Base-by-base conservation (phyloP, 2,113 vertebrate genomes). In the Craseonycteris thonglongyai region DNA sequence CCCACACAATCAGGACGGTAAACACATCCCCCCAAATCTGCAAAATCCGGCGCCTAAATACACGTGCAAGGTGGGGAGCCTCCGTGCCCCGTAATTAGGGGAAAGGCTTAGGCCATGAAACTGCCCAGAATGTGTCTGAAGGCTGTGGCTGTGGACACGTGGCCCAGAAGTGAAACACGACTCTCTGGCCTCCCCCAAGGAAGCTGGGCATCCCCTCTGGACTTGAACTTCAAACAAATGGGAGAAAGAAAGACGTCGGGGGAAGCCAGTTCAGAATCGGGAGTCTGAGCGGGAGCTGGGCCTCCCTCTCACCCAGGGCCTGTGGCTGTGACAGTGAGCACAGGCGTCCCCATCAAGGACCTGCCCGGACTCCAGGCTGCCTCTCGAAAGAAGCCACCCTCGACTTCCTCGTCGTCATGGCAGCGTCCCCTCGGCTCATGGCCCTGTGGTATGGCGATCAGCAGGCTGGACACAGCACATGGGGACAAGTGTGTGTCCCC, bases 11-110 rank as follows among this genome's bases (percentile, higher is more conserved):
- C 1, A 2, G 42, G 35, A 0, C 0, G 4, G 49, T 13, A 2
- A 3, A 7, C 26, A 22, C 1, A 5, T 3, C 10, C 1, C 5
- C 38, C 49, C 0, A 0, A 35, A 7, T 15, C 42, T 9, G 4
- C 4, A 16, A 72, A 38, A 26, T 11, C 33, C 15, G 12, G 56
- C 12, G 3, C 40, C 72, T 7, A 0, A 15, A 16, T 7, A 1
- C 10, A 22, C 6, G 1, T 0, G 26, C 51, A 7, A n/a, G 33
- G 4, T 14, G 14, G 5, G 2, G 7, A 35, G 13, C 1, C 68
- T 3, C 5, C 0, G 2, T 0, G 0, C 0, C 16, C 35, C 19
- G 0, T 0, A 15, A 1, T 0, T 0, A 7, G 3, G 14, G 47
- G 10, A n/a, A 7, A 6, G 61, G 40, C 63, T 61, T 16, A 40